phyloP scores from a whole-genome alignment of 2,888 invertebrate genomes.

The Aporophyla nigra region DNA sequence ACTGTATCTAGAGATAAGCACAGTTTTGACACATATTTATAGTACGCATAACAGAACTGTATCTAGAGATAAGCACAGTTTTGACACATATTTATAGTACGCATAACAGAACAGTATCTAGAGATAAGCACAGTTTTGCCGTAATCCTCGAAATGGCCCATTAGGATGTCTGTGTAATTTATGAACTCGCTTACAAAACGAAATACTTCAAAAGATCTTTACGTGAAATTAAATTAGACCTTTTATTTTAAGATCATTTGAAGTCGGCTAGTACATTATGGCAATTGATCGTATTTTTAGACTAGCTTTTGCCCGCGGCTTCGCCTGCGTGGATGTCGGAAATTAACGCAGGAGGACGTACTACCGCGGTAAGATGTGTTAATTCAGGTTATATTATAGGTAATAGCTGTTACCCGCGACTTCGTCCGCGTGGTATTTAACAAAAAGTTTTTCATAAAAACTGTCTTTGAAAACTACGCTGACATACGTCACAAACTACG shows the following conservation, averaged over 20 bases:
- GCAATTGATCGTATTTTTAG: no score
- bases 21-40: neutral
- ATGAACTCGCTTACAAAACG: constrained; percentile 32
- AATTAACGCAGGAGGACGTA: no score
- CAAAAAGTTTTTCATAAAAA: no score
- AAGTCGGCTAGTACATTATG: neutral
- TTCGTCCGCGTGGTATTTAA: no score
- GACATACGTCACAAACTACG: no score
- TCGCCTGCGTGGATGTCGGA: no score
- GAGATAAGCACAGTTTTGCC: constrained; percentile 27
- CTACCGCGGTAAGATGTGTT: no score
- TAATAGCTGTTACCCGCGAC: no score
- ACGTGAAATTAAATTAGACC: constrained; percentile 17
- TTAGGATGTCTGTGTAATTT: constrained; percentile 41
- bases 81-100: neutral
- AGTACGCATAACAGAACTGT: no score
- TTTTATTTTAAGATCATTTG: constrained; percentile 19
- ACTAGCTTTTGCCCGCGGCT: no score
- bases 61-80: constrained; percentile 22
- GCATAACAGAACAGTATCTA: constrained; percentile 1
- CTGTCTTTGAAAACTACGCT: no score
- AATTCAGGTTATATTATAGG: no score
- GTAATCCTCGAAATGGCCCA: constrained; percentile 46
- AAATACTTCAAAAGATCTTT: constrained; percentile 17
- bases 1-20: constrained; percentile 23